phyloP scores from a whole-genome alignment of 1,140 invertebrate species.

The Drosophila sucinea region DNA sequence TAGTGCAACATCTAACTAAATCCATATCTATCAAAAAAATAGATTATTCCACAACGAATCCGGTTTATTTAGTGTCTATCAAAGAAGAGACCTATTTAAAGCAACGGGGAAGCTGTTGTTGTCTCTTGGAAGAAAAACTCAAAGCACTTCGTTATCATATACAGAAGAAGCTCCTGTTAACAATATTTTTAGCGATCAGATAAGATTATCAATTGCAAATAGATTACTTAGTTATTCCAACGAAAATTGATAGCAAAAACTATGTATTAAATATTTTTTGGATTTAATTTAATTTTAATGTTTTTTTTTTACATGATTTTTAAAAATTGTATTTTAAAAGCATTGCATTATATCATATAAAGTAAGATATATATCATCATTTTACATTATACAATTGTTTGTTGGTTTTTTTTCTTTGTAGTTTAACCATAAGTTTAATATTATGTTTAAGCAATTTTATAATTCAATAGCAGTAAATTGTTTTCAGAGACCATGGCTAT shows the following conservation, averaged over 20 bases:
- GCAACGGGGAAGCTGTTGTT: not conserved
- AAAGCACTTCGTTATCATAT: not conserved
- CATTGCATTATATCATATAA: conserved; percentile 79
- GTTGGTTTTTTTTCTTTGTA: conserved; percentile 52
- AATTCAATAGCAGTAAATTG: conserved; percentile 80
- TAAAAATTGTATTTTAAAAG: conserved; percentile 81
- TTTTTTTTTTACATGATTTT: conserved; percentile 75
- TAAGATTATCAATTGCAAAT: not conserved
- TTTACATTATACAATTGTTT: conserved; percentile 77
- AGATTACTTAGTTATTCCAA: not conserved
- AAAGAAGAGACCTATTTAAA: not conserved
- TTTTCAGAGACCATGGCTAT: conserved; percentile 78
- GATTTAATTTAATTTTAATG: conserved; percentile 73
- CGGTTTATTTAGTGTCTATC: not conserved
- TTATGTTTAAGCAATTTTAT: conserved; percentile 79
- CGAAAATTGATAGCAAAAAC: not conserved
- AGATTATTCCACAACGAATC: not conserved
- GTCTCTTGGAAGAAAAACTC: not conserved
- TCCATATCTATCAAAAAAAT: too few relatives aligned
- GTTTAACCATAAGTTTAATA: conserved; percentile 76
- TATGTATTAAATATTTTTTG: conserved; percentile 27
- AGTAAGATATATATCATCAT: conserved; percentile 64
- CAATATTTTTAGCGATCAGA: not conserved
- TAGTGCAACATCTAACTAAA: too few relatives aligned
- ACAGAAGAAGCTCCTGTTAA: not conserved